Evolutionary conservation across 2,113 vertebrate genomes (phyloP), one percentile per base, ranked within the genome.

Genomic region (Chamaetylas fuelleborni): DNA sequence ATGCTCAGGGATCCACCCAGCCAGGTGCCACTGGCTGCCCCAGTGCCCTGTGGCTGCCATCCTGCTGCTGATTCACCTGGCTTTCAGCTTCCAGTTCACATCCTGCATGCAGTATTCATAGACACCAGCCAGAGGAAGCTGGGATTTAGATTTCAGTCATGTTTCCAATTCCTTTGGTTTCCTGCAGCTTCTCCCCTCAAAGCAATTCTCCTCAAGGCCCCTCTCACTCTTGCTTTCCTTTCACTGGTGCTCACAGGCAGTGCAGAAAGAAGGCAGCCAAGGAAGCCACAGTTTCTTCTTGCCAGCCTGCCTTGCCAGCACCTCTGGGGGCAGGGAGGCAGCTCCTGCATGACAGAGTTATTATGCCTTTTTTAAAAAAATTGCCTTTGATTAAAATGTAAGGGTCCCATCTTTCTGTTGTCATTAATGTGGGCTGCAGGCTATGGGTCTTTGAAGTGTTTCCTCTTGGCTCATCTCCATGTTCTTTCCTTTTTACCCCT

Each of bases 391-490:
- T 93, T 92, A 86, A 96, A 88, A 90, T 79, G 65, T 94, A 58
- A 92, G 45, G 33, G 61, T 88, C 62, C 51, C 74, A 70, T 93
- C n/a, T 73, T 92, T 85, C 42, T 56, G 19, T 88, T 95, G 78
- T 65, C 51, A 14, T 76, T 94, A 95, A 78, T 66, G 45, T 72
- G 48, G 36, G 64, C 85, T 90, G 76, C 91, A 87, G 88, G 92
- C 81, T 88, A 65, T 33, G 20, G 54, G 43, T 53, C 60, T 97
- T 94, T 95, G 88, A 96, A 97, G 88, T 96, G 53, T 76, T 96
- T 96, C 80, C 70, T 86, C 85, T 94, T 93, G 87, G 76, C 71
- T 96, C n/a, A 64, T 94, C 80, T 92, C 74, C 65, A 51, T 34
- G 3, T 64, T 93, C 25, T 48, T 83, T 74, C 42, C 38, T 72